Evolutionary conservation across 2,888 invertebrate species (phyloP).

Genomic region (Coleophora flavipennella): DNA sequence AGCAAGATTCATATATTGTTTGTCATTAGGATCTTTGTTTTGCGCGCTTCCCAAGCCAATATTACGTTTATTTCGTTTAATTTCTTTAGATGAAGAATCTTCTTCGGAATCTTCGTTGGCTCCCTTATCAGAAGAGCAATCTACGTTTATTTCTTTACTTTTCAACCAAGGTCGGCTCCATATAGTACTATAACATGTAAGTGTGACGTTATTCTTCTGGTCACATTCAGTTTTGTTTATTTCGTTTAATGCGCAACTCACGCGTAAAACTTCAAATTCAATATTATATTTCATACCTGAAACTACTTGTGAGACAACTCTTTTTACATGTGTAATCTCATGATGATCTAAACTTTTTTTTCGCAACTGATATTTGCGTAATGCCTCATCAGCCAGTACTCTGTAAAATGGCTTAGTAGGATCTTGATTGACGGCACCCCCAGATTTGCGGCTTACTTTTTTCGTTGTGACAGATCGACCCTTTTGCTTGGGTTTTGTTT

Average conservation of each 20-base stretch:
- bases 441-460: background rate
- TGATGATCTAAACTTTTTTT: slow-evolving; percentile 18
- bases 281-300: slow-evolving; percentile 34
- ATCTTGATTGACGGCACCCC: slow-evolving; percentile 11
- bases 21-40: slow-evolving; percentile 11
- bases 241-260: slow-evolving; percentile 17
- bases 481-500: background rate
- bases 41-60: slow-evolving; percentile 6
- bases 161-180: slow-evolving; percentile 71
- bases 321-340: slow-evolving; percentile 29
- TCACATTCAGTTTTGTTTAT: slow-evolving; percentile 17
- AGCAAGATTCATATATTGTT: slow-evolving; percentile 18
- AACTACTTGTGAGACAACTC: slow-evolving; percentile 27
- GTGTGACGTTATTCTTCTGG: slow-evolving; percentile 14
- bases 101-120: slow-evolving; percentile 8
- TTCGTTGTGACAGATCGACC: background rate
- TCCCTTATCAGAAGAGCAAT: slow-evolving; percentile 28
- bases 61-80: slow-evolving; percentile 8
- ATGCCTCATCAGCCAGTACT: slow-evolving; percentile 29
- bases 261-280: slow-evolving; percentile 30
- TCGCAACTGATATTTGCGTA: slow-evolving; percentile 23
- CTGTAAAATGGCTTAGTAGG: slow-evolving; percentile 23
- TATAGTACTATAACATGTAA: slow-evolving; percentile 57
- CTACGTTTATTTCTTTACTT: slow-evolving; percentile 36
- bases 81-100: slow-evolving; percentile 1